Evolutionary conservation across 2,797 vertebrate species (phyloP).

Genomic region (Trichosurus vulpecula): DNA sequence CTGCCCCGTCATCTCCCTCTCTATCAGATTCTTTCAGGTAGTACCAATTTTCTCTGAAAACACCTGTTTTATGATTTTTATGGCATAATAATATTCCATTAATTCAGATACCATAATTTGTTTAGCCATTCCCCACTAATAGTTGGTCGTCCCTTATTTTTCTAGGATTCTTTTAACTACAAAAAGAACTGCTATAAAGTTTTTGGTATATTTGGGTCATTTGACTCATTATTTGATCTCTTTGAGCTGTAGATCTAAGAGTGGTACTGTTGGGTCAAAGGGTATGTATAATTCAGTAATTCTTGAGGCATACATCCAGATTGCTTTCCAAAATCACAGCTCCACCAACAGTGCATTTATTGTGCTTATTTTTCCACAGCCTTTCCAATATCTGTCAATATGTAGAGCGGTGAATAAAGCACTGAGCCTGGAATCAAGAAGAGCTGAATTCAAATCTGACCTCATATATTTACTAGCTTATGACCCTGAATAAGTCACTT

Average conservation of each 20-base stretch:
- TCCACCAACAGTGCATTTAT: background rate
- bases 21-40: no score
- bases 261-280: background rate
- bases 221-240: background rate
- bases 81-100: no score
- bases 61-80: no score
- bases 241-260: background rate
- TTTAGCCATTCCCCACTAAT: background rate
- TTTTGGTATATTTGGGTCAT: background rate
- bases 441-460: background rate
- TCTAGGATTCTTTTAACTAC: background rate
- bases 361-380: background rate
- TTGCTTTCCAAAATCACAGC: background rate
- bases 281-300: background rate
- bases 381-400: background rate
- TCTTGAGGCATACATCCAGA: background rate
- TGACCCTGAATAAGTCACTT: background rate
- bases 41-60: no score
- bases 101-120: background rate
- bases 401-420: background rate
- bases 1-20: no score
- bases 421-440: background rate
- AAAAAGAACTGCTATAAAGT: background rate
- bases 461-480: background rate
- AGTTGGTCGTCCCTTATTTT: background rate